Evolutionary conservation across 2,888 invertebrate species (phyloP), one percentile per base, ranked within the genome.

Genomic region (Phengaris arion): DNA sequence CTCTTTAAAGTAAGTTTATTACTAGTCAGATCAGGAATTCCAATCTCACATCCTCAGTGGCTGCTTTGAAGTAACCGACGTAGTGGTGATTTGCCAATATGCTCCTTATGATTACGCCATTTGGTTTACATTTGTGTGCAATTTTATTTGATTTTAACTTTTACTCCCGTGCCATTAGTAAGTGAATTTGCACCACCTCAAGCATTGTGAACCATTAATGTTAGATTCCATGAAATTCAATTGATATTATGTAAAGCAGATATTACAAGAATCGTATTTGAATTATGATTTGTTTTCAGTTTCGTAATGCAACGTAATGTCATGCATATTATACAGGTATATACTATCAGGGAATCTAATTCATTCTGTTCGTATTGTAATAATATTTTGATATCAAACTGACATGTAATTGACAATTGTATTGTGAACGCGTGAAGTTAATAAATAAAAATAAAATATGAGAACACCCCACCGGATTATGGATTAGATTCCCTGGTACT

Each of bases 21-120:
- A 86, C 91, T 91, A 92, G 91, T 91, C 92, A 85, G 91, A 92
- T 92, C 92, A 90, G 92, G 92, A 90, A 90, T 91, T 91, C 90
- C 92, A 90, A 91, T 92, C 89, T 90, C 86, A 89, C 90, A 92
- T 93, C 93, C 93, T 92, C 91, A 88, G 87, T 81, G 80, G 85
- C 82, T 64, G 84, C 92, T 93, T 93, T 92, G 92, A 93, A 88
- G 89, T 91, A 87, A 86, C 84, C 84, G 86, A 80, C 81, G 78
- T 45, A 51, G 52, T 46, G 51, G 45, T 68, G 77, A 48, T 57
- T 52, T 54, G 76, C 77, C 77, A 84, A 82, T 81, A 80, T 79
- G 78, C 76, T 78, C 83, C 82, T 80, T 85, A 84, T 80, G 78
- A 68, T 68, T 51, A 64, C 52, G 2, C 13, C 0, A 7, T 79